Evolutionary conservation across 2,797 vertebrate species (phyloP).

Genomic region (Pipistrellus kuhlii): DNA sequence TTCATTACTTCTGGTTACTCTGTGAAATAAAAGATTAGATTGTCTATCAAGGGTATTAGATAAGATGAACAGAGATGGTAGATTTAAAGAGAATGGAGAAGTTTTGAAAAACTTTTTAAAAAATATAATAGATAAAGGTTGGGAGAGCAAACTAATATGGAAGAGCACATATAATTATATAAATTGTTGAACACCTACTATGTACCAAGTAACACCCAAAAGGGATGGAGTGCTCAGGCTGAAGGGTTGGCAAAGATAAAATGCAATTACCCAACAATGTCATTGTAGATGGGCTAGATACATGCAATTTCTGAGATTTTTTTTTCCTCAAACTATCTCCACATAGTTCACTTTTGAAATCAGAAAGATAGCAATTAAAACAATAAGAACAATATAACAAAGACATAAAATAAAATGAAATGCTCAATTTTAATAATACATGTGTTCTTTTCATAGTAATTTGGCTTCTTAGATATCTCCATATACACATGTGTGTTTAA

Average conservation of each 20-base stretch:
- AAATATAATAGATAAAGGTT: not conserved
- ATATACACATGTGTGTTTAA: not conserved
- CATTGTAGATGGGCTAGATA: not conserved
- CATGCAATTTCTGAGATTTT: not conserved
- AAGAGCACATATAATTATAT: not conserved
- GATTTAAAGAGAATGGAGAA: not conserved
- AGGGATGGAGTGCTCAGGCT: fast-evolving
- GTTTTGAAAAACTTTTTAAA: not conserved
- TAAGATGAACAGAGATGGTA: not conserved
- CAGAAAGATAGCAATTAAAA: not conserved
- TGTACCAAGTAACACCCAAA: not conserved
- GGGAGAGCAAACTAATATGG: not conserved
- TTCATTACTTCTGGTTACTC: not conserved
- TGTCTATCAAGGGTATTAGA: not conserved
- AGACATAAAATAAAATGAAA: not conserved
- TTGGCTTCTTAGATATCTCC: not conserved
- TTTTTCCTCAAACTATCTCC: not conserved
- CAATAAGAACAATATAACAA: not conserved
- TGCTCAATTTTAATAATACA: not conserved
- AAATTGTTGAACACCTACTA: not conserved
- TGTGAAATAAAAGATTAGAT: not conserved
- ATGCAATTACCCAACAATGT: not conserved
- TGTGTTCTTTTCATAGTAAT: not conserved
- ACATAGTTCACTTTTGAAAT: not conserved
- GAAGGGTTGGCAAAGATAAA: not conserved